Percentiles rank a stretch among this genome's conserved stretches.
These are phyloP conservation scores for Steatornis caripensis DNA, from an alignment of 2,113 vertebrate species.

Conservation along the genomic window DNA sequence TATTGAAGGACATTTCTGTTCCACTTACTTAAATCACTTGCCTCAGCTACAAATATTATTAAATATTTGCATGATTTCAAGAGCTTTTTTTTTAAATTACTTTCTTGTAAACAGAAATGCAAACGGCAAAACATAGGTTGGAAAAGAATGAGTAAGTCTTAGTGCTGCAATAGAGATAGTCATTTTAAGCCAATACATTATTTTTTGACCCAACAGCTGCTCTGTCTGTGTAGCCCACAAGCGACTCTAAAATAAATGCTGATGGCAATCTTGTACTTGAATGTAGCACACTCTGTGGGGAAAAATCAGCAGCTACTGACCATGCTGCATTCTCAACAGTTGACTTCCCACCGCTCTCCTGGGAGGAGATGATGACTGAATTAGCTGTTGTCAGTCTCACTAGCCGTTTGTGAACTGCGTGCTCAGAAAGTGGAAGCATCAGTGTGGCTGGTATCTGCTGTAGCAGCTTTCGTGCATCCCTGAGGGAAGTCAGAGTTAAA, in stretches of 20 bases:
- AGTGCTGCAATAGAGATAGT: neutral
- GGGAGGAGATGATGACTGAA: neutral
- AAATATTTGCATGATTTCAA: constrained; percentile 12
- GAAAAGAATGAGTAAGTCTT: neutral
- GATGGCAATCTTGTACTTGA: neutral
- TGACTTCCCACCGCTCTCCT: neutral
- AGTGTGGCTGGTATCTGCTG: neutral
- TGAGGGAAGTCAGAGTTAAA: neutral
- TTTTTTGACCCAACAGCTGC: neutral
- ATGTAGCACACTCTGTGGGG: neutral
- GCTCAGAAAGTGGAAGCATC: neutral
- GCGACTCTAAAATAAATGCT: neutral
- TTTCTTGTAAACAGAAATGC: neutral
- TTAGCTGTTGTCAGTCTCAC: neutral
- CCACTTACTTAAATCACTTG: neutral
- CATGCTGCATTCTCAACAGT: neutral
- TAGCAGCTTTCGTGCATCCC: neutral
- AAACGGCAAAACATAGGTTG: neutral
- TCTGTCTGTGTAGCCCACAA: neutral
- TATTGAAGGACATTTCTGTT: neutral
- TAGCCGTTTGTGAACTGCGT: neutral
- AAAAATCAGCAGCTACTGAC: neutral
- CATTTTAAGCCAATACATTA: neutral
- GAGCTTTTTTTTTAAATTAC: neutral
- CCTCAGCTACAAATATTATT: neutral